Evolutionary conservation across 2,888 invertebrate genomes (phyloP), one percentile per base, ranked within the genome.

Genomic region (Coleophora flavipennella): DNA sequence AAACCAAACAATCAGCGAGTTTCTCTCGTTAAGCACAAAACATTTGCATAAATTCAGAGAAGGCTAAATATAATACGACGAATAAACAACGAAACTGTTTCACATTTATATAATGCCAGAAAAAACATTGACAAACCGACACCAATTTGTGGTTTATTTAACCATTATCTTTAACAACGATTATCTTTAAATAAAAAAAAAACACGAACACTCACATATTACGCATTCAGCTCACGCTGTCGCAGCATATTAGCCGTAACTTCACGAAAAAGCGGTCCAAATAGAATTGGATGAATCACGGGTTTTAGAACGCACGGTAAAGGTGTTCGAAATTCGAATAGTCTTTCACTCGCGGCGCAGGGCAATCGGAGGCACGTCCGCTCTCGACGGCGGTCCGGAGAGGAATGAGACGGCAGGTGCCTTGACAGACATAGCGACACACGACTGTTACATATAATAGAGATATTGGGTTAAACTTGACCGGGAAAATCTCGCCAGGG

Each of bases 131-230:
- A 59, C 57, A 54, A 60, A 51, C 51, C 53, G 44, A 52, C 58
- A 52, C 42, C 45, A 46, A 51, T 53, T 53, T 43, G 42, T 50
- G 52, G 11, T 13, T 31, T 2, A 31, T n/a, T n/a, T n/a, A 31
- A 12, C 31, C 13, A 12, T 31, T 31, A 13, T n/a, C 31, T 8
- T 13, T n/a, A 43, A 43, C 36, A 13, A 34, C 39, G 34, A 56
- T 52, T 44, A 50, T 50, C 59, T 59, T 59, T 55, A 50, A 53
- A 67, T 57, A 63, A 52, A 69, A 55, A 60, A 60, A 60, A 61
- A 62, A 57, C 51, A 53, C n/a, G n/a, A n/a, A n/a, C 47, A 61
- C 77, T 79, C 62, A 79, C 77, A 53, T 62, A 59, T 62, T 59
- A 48, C 48, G 57, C 62, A 66, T 70, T 63, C 68, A 72, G 20